These are phyloP conservation scores for Carposina sasakii DNA, from an alignment of 1,140 invertebrate species.

Conservation along the genomic window DNA sequence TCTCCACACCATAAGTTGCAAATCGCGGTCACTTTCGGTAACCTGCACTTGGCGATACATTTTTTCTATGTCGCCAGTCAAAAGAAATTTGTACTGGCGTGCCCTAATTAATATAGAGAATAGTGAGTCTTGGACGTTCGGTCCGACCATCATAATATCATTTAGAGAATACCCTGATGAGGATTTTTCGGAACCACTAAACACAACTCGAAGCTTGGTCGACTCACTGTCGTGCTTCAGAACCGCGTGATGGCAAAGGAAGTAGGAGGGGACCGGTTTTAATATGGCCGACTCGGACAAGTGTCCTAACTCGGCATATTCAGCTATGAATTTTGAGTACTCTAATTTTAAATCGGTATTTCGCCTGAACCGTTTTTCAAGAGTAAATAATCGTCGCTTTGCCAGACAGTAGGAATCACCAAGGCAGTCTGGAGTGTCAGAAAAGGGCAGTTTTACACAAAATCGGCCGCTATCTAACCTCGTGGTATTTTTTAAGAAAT, in stretches of 20 bases:
- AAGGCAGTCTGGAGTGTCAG: background rate
- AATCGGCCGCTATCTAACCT: conserved; percentile 10
- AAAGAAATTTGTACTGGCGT: conserved; percentile 35
- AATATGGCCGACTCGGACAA: conserved; percentile 11
- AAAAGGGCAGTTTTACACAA: conserved; percentile 10
- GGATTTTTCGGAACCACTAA: conserved; percentile 25
- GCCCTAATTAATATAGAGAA: conserved; percentile 35
- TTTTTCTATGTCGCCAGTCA: conserved; percentile 34
- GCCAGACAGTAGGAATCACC: conserved; percentile 8
- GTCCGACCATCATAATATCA: conserved; percentile 26
- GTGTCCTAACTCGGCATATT: conserved; percentile 8
- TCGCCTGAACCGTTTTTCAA: conserved; percentile 1
- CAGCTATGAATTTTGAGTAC: conserved; percentile 3
- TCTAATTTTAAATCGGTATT: background rate
- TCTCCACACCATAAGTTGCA: conserved; percentile 34
- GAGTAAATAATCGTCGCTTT: conserved; percentile 2
- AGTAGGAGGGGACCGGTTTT: conserved; percentile 17
- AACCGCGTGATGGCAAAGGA: conserved; percentile 17
- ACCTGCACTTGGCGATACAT: conserved; percentile 4
- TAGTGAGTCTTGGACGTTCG: conserved; percentile 28
- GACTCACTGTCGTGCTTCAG: conserved; percentile 5
- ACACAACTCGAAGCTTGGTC: conserved; percentile 14
- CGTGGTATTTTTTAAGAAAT: conserved; percentile 11
- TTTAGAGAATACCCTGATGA: conserved; percentile 26
- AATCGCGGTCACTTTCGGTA: conserved; percentile 19